Conservation (phyloP, 1,140 invertebrate species). For the Galleria mellonella region DNA sequence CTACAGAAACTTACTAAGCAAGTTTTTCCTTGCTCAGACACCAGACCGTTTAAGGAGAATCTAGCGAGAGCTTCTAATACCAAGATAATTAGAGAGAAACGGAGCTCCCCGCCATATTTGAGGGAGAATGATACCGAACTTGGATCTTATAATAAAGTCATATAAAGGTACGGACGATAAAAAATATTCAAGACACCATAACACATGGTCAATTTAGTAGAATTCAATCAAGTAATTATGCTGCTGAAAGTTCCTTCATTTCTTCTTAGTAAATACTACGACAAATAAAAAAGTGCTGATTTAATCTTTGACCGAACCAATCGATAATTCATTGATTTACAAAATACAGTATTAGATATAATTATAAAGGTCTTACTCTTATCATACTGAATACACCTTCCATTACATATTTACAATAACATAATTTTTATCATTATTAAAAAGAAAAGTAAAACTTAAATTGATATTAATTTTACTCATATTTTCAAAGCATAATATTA, state of each 20-base stretch:
- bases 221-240: too few species aligned
- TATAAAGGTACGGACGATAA: conserved; percentile 15
- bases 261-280: too few species aligned
- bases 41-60: conserved; percentile 25
- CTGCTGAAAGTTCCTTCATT: too few species aligned
- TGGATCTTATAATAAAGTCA: conserved; percentile 27
- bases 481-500: too few species aligned
- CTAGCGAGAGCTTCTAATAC: conserved; percentile 46
- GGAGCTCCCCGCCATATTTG: conserved; percentile 5
- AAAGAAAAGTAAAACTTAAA: too few species aligned
- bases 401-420: too few species aligned
- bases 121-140: conserved; percentile 11
- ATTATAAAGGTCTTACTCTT: too few species aligned
- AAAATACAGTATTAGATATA: background rate
- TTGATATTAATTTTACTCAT: too few species aligned
- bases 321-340: background rate
- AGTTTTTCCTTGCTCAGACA: conserved; percentile 24
- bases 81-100: conserved; percentile 44
- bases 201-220: conserved; percentile 4
- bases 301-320: too few species aligned
- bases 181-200: background rate
- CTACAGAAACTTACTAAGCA: background rate
- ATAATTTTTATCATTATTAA: too few species aligned
- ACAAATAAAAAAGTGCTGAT: too few species aligned
- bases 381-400: too few species aligned